phyloP scores from a whole-genome alignment of 1,140 invertebrate genomes.

The Drosophila albomicans region DNA sequence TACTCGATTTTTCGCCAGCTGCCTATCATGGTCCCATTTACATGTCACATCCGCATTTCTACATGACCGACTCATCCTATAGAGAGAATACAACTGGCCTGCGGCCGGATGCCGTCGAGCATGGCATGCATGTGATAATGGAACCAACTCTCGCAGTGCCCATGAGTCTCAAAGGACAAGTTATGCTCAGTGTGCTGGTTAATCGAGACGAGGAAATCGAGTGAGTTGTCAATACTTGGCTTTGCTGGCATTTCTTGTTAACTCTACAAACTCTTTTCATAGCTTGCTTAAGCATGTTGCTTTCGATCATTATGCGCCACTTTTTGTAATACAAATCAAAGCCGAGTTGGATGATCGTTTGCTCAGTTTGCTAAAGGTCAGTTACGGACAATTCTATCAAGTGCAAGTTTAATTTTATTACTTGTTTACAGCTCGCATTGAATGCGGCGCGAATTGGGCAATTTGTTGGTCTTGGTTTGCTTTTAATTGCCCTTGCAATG shows the following conservation, averaged over 20 bases:
- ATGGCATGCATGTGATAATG: slow-evolving; percentile 89
- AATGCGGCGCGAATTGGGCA: slow-evolving; percentile 51
- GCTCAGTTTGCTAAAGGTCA: slow-evolving; percentile 53
- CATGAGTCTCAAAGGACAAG: slow-evolving; percentile 87
- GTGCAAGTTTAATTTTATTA: not conserved
- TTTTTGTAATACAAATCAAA: slow-evolving; percentile 51
- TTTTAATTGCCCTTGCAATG: slow-evolving; percentile 47
- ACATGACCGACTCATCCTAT: slow-evolving; percentile 90
- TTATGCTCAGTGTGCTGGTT: slow-evolving; percentile 90
- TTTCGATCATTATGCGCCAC: slow-evolving; percentile 69
- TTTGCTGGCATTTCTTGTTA: not conserved
- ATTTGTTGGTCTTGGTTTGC: slow-evolving; percentile 52
- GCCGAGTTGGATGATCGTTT: slow-evolving; percentile 53
- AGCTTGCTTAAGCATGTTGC: slow-evolving; percentile 46
- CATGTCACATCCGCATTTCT: slow-evolving; percentile 94
- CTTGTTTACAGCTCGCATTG: slow-evolving; percentile 48
- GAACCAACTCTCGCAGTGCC: slow-evolving; percentile 91
- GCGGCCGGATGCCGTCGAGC: slow-evolving; percentile 88
- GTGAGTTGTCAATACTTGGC: slow-evolving; percentile 78
- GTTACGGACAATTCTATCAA: not conserved
- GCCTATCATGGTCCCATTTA: slow-evolving; percentile 91
- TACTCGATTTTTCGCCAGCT: slow-evolving; percentile 89
- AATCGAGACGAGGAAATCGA: slow-evolving; percentile 86
- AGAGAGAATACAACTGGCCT: slow-evolving; percentile 88
- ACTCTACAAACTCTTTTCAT: not conserved